Base-by-base conservation (phyloP, 1,140 invertebrate genomes). In the Caenorhabditis tropicalis region DNA sequence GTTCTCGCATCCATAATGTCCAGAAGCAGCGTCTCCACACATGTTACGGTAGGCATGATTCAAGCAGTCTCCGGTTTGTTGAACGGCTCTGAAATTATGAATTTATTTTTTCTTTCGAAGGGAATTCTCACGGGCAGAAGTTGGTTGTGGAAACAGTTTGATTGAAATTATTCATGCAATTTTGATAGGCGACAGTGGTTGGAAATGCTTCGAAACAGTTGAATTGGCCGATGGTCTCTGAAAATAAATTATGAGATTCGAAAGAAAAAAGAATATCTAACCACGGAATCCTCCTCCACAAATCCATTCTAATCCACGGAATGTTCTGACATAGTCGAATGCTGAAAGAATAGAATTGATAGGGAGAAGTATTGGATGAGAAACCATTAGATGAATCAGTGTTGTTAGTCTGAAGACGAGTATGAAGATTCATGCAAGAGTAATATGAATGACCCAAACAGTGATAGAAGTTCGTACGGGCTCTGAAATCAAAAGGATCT, bases 291-390 rank as follows among this genome's bases (percentile, higher is more conserved):
- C 82, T 10, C 53, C 82, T 19, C 19, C 65, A 33, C 82, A 83
- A 16, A 79, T 51, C 56, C 29, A 83, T 43, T 83, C 82, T 16
- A 83, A 21, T 33, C 65, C 48, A n/a, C 39, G 65, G 65, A 79
- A 83, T 12, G 82, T 79, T 24, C 65, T 31, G 43, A 60, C 24
- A 29, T 83, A 83, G 82, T 83, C 82, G 65, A 83, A 83, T 21
- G 39, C 82, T 83, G 36, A 12, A 79, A 51, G 21, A 43, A 43
- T 43, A n/a, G n/a, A 53, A 29, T 51, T 9, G 36, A 16, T n/a
- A n/a, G n/a, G n/a, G n/a, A 27, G 6, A 16, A 16, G 15, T 2
- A 33, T 27, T 5, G 33, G 27, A 51, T 7, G 19, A 16, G 27
- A n/a, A 33, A 80, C 82, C 74, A 43, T 83, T 51, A 15, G 31